These are phyloP conservation scores for Muscidifurax raptorellus DNA, from an alignment of 1,140 invertebrate species.

Conservation along the genomic window DNA sequence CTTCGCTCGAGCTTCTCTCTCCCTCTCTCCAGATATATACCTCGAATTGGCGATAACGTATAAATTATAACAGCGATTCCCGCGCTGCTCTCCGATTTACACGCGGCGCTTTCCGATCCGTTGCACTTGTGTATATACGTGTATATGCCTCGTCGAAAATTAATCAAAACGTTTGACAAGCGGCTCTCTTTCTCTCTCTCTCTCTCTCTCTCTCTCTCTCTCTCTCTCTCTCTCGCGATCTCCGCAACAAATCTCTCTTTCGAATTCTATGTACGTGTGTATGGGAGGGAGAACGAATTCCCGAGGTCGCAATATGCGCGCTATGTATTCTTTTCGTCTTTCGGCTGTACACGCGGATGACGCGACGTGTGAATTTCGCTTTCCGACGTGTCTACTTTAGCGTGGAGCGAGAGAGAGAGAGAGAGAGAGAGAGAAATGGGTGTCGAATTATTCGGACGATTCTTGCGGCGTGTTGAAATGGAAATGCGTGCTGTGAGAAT, in stretches of 20 bases:
- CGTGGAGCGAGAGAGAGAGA: neutral
- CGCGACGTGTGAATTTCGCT: constrained; percentile 32
- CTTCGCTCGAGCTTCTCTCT: neutral
- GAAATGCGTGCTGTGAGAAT: too few species aligned
- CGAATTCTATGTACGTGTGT: neutral
- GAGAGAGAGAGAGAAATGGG: too few species aligned
- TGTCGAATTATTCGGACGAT: constrained; percentile 6
- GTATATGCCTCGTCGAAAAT: constrained; percentile 1
- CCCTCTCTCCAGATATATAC: too few species aligned
- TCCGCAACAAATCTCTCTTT: constrained; percentile 10
- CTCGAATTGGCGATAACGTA: neutral
- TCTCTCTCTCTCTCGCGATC: neutral
- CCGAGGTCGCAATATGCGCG: too few species aligned
- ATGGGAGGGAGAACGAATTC: too few species aligned
- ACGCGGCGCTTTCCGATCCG: neutral
- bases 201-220: neutral
- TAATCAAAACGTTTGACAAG: constrained; percentile 38
- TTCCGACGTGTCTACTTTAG: neutral
- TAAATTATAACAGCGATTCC: constrained; percentile 28
- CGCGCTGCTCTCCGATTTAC: constrained; percentile 22
- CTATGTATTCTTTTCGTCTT: constrained; percentile 21
- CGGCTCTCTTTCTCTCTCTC: neutral
- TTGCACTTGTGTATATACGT: neutral
- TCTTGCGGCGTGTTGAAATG: neutral
- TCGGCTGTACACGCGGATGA: neutral